These are phyloP conservation scores for Epizoanthus fatuus DNA, from an alignment of 92 coral and sea anemone genomes.

Conservation along the genomic window DNA sequence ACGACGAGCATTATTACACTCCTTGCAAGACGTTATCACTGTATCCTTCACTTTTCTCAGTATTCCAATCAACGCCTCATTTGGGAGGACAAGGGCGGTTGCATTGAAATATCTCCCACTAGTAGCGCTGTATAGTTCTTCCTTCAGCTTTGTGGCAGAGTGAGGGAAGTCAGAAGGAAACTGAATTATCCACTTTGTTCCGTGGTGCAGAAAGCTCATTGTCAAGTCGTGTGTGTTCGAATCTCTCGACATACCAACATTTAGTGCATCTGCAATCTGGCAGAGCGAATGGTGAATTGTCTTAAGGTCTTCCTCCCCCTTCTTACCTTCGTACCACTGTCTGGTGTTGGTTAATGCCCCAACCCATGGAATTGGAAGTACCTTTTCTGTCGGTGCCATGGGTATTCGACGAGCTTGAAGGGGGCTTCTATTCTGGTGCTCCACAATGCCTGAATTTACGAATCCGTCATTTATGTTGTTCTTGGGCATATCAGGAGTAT, in stretches of 20 bases:
- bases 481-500: no score
- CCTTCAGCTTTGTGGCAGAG: neutral
- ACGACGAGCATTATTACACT: neutral
- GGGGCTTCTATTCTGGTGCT: no score
- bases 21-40: neutral
- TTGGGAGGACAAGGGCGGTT: neutral
- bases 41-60: neutral
- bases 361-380: no score
- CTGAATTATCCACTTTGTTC: neutral
- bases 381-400: no score
- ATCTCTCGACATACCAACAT: constrained; percentile 1
- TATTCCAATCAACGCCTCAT: neutral
- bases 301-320: constrained; percentile 1
- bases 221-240: neutral
- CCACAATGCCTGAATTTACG: no score
- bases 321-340: constrained; percentile 21
- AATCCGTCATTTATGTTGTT: no score
- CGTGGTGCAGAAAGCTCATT: constrained; percentile 3
- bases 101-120: neutral
- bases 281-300: neutral
- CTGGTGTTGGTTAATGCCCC: neutral
- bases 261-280: neutral
- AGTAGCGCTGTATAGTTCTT: neutral
- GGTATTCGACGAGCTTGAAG: no score
- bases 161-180: neutral